Base-by-base conservation (phyloP, 1,140 invertebrate species). In the Melitaea cinxia region DNA sequence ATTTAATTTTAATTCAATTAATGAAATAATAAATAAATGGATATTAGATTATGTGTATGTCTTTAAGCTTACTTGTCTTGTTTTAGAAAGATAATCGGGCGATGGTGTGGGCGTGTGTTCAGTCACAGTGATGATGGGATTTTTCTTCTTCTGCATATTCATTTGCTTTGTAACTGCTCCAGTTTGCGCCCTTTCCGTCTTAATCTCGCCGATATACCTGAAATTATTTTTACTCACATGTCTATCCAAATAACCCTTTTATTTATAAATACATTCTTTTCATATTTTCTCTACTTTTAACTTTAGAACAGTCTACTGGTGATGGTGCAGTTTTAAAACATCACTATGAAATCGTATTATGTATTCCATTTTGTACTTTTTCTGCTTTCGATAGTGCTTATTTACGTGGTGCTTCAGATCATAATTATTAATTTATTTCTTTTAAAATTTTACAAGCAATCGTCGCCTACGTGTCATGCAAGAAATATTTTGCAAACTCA, bases 71-170 rank as follows among this genome's bases (percentile, higher is more conserved):
- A 96, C 96, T 91, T 96, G 95, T 91, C 95, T 91, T 52, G 93
- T 93, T 80, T 93, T 94, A 0, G 85, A 88, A 72, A 96, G 92
- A 74, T 95, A 96, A 77, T 97, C 96, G 0, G 96, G 96, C 1
- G 96, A 97, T 7, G 96, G 96, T 6, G 95, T 95, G 0, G 97
- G 97, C 0, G 97, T 98, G 80, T 99, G 97, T 83, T 98, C 97
- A 0, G 98, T 99, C 0, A 99, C 97, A 1, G 97, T 99, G 45
- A 99, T 99, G 55, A 99, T 98, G 0, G 98, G 98, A 91, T 98
- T 98, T 37, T 91, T 90, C 56, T 91, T 92, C 57, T 91, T 89
- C 10, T 86, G 86, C 9, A 82, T 50, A 45, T 85, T 78, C 0
- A 68, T 47, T 7, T 78, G 84, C 66, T 76, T 80, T 10, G 74